Evolutionary conservation across 2,888 invertebrate species (phyloP).

Genomic region (Phania funesta): DNA sequence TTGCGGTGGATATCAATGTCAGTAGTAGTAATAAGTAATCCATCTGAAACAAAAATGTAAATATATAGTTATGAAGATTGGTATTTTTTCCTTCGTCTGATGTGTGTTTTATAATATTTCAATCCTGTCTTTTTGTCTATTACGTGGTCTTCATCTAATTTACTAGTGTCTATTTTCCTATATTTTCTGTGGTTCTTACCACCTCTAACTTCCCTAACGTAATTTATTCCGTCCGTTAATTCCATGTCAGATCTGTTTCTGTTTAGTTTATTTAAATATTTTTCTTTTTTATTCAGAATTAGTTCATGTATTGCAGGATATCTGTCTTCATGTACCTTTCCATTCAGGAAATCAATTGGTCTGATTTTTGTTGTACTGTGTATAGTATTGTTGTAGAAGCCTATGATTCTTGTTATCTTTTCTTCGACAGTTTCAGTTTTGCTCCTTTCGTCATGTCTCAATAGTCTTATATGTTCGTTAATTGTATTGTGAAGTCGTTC

Average conservation of each 20-base stretch:
- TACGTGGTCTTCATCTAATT: background rate
- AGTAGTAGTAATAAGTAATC: background rate
- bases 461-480: no score
- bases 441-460: no score
- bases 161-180: conserved; percentile 42
- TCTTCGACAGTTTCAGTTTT: no score
- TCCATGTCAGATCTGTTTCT: conserved; percentile 11
- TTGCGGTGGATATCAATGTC: background rate
- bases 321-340: conserved; percentile 47
- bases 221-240: conserved; percentile 24
- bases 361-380: no score
- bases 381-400: no score
- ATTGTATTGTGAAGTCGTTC: no score
- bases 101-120: background rate
- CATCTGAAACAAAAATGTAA: background rate
- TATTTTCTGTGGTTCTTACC: conserved; percentile 66
- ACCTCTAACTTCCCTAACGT: conserved; percentile 35
- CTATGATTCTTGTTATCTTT: no score
- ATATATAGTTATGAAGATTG: background rate
- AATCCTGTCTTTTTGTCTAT: background rate
- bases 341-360: conserved; percentile 63
- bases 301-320: conserved; percentile 49
- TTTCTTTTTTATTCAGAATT: conserved; percentile 29
- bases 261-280: background rate
- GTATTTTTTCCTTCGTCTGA: background rate